These are phyloP conservation scores for Meteorus cinctellus DNA, from an alignment of 2,888 invertebrate species.

Conservation along the genomic window DNA sequence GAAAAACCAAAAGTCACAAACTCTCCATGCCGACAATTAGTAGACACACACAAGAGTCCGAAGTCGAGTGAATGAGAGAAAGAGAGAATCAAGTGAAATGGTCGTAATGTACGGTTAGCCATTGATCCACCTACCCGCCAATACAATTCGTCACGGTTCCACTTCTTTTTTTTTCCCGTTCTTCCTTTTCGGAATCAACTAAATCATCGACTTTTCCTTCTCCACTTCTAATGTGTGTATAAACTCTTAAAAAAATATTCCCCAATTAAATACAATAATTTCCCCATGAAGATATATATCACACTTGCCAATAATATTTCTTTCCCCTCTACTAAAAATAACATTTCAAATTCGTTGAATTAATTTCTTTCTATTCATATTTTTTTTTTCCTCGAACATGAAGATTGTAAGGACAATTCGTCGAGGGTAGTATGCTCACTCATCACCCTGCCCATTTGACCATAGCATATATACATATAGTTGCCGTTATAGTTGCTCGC, in stretches of 20 bases:
- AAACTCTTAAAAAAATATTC: slow-evolving; percentile 5
- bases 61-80: slow-evolving; percentile 6
- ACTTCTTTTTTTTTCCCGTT: neutral
- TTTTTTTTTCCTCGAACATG: slow-evolving; percentile 21
- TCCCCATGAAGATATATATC: neutral
- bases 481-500: slow-evolving; percentile 41
- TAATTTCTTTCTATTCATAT: neutral
- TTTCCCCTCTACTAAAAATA: neutral
- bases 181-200: slow-evolving; percentile 30
- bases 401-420: slow-evolving; percentile 52
- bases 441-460: slow-evolving; percentile 48
- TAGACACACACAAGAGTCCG: slow-evolving; percentile 23
- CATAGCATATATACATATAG: slow-evolving; percentile 31
- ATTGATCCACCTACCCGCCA: slow-evolving; percentile 44
- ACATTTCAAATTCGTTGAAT: neutral
- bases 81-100: slow-evolving; percentile 24
- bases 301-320: neutral
- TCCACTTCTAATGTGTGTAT: neutral
- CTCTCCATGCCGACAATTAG: slow-evolving; percentile 46
- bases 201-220: slow-evolving; percentile 34
- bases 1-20: slow-evolving; percentile 32
- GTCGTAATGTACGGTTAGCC: slow-evolving; percentile 45
- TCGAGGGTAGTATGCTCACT: slow-evolving; percentile 44
- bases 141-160: slow-evolving; percentile 53
- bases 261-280: neutral